Conservation (phyloP, 2,113 vertebrate genomes). For the Pristiophorus japonicus region DNA sequence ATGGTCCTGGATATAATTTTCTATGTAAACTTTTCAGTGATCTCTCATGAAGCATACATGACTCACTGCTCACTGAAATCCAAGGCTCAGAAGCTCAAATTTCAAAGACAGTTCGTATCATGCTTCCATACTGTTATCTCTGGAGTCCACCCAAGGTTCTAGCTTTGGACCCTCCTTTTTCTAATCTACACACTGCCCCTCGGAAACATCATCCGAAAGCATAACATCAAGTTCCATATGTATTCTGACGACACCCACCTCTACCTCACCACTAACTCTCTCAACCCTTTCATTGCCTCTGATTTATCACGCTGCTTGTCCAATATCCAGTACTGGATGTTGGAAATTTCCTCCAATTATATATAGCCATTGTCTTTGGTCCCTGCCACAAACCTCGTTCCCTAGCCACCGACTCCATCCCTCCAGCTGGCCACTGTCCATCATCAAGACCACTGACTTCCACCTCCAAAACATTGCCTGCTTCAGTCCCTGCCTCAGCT, state of each 20-base stretch:
- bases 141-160: no score
- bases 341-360: not conserved
- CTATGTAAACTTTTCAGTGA: not conserved
- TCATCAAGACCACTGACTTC: no score
- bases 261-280: not conserved
- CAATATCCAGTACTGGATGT: not conserved
- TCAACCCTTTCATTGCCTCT: not conserved
- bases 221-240: no score
- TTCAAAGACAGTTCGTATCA: not conserved
- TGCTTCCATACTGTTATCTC: no score
- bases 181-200: no score
- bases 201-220: no score
- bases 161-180: no score
- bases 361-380: not conserved
- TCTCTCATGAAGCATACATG: not conserved
- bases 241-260: no score
- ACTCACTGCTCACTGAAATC: not conserved
- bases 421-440: no score
- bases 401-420: no score
- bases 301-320: not conserved
- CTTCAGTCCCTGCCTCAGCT: not conserved
- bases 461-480: no score
- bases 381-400: no score
- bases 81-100: not conserved
- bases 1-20: not conserved